Conservation (phyloP, 2,888 invertebrate species). For the Cantharis lateralis region DNA sequence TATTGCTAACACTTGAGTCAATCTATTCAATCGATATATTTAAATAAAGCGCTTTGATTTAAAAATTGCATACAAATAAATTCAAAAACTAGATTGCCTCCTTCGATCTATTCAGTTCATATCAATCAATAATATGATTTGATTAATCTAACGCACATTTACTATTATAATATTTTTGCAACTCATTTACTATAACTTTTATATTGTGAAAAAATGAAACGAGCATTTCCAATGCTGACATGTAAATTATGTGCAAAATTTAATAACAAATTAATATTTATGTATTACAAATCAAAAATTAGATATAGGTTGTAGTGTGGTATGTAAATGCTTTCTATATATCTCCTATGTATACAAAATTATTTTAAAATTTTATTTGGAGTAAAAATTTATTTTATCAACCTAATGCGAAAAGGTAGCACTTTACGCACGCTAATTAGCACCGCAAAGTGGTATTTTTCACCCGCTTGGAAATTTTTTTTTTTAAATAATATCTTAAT, state of each 20-base stretch:
- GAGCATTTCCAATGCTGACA: background rate
- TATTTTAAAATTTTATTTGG: too few species aligned
- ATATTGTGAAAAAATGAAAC: background rate
- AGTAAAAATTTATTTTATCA: too few species aligned
- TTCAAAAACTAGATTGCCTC: constrained; percentile 15
- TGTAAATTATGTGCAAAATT: background rate
- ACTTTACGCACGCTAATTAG: too few species aligned
- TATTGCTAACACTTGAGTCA: constrained; percentile 11
- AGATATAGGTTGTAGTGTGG: background rate
- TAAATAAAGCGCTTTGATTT: constrained; percentile 14
- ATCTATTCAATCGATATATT: constrained; percentile 6
- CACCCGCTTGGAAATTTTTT: too few species aligned
- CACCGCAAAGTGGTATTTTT: too few species aligned
- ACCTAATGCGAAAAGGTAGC: too few species aligned
- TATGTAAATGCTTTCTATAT: too few species aligned
- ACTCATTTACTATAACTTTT: background rate
- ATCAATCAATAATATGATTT: constrained; percentile 22
- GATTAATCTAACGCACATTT: constrained; percentile 3
- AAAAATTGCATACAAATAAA: constrained; percentile 10
- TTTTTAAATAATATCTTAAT: too few species aligned
- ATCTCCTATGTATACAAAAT: too few species aligned
- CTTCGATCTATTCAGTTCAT: constrained; percentile 20
- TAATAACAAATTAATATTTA: background rate
- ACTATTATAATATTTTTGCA: background rate
- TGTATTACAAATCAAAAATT: background rate